phyloP scores from a whole-genome alignment of 2,797 vertebrate genomes.

The Argyrosomus regius region DNA sequence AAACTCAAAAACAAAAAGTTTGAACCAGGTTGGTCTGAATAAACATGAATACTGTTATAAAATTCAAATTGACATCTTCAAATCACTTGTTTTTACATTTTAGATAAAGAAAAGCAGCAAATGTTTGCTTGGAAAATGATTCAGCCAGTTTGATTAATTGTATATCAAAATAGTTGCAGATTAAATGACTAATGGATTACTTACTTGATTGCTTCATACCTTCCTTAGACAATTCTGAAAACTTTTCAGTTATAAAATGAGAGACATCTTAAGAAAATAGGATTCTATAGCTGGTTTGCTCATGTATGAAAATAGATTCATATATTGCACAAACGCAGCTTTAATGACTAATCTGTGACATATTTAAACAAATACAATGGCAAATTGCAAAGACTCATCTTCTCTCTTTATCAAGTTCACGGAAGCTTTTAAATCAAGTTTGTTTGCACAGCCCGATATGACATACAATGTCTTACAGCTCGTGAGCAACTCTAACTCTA shows the following conservation, averaged over 20 bases:
- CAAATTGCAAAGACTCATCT: not conserved
- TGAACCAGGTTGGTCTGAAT: not conserved
- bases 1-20: slow-evolving; percentile 24
- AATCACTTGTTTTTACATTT: not conserved
- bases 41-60: not conserved
- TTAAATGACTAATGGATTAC: not conserved
- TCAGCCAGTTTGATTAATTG: not conserved
- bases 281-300: not conserved
- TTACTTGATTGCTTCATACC: not conserved
- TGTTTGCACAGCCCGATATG: not conserved
- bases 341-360: not conserved
- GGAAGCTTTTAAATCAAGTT: not conserved
- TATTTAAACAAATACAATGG: not conserved
- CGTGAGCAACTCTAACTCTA: not conserved
- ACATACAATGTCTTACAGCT: not conserved
- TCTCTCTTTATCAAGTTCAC: not conserved
- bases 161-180: not conserved
- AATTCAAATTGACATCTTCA: not conserved
- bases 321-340: not conserved
- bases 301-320: not conserved
- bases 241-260: not conserved
- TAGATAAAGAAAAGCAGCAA: not conserved
- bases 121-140: not conserved
- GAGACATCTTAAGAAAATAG: not conserved
- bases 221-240: not conserved